Base-by-base conservation (phyloP, 2,797 vertebrate genomes). In the Sebastes itinus region DNA sequence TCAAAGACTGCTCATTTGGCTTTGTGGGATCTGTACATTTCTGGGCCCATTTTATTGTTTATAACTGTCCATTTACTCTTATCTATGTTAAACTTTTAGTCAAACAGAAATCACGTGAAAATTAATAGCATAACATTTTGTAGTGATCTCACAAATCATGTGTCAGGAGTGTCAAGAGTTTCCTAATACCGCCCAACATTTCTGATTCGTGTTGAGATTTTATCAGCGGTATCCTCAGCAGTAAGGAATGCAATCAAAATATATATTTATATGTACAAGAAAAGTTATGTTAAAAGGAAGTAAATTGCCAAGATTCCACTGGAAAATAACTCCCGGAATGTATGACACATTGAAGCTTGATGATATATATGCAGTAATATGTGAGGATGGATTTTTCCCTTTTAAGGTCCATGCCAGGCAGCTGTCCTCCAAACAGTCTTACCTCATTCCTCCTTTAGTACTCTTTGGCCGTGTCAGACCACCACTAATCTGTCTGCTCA, bases 401-500 rank as follows among this genome's bases (percentile, higher is more conserved):
- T 30, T 70, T 18, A 64, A 27, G 52, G 35, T 82, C 74, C 72
- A 5, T 78, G 85, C 84, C 87, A 91, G 78, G 49, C 80, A 87
- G 79, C 79, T 90, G 90, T 88, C 78, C 80, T 87, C 83, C 74
- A 67, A 58, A 64, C 70, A 66, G 56, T 32, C 72, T 81, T 81
- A 91, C 85, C 77, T 90, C 79, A 85, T 90, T 87, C 84, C 86
- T 89, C 85, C 76, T 91, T 83, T 79, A 88, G 87, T 83, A 76
- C 87, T 85, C 79, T 89, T 82, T 88, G 85, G 87, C 87, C 76
- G 18, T 88, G 90, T 94, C 92, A 92, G 81, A 87, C 89, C 80
- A 59, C 70, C 65, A 58, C 85, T 94, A 93, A 94, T 94, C 85
- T 81, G 87, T 91, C 85, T 88, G 87, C 88, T 94, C 93, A 95